phyloP scores from a whole-genome alignment of 2,113 vertebrate genomes.

The Diadophis punctatus region DNA sequence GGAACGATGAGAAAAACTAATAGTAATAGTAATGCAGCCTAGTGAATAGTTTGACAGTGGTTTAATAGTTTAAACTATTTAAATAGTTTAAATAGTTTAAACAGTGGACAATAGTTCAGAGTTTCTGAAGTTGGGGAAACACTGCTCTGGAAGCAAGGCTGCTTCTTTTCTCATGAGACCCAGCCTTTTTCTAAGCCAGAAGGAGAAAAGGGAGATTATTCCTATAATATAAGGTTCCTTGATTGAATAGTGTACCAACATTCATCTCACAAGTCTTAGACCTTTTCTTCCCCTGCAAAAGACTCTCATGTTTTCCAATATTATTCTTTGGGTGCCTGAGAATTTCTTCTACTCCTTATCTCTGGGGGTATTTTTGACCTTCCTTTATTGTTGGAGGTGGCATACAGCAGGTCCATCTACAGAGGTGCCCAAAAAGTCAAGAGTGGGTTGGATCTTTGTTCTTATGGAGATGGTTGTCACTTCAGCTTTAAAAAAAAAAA shows the following conservation, averaged over 20 bases:
- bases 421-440: neutral
- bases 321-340: neutral
- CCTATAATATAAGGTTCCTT: neutral
- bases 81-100: too few species aligned
- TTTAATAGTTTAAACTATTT: too few species aligned
- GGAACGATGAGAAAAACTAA: too few species aligned
- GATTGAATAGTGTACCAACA: neutral
- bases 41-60: too few species aligned
- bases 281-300: neutral
- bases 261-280: neutral
- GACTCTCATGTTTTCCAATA: neutral
- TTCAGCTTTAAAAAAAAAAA: neutral
- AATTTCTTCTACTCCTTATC: neutral
- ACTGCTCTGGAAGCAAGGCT: neutral
- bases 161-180: neutral
- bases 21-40: too few species aligned
- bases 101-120: too few species aligned
- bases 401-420: neutral
- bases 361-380: neutral
- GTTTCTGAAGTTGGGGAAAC: neutral
- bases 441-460: neutral
- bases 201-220: neutral
- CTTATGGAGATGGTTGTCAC: neutral
- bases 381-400: neutral
- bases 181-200: neutral